Evolutionary conservation across 92 coral and sea anemone genomes (phyloP), one percentile per base, ranked within the genome.

Genomic region (Epizoanthus scotinus): DNA sequence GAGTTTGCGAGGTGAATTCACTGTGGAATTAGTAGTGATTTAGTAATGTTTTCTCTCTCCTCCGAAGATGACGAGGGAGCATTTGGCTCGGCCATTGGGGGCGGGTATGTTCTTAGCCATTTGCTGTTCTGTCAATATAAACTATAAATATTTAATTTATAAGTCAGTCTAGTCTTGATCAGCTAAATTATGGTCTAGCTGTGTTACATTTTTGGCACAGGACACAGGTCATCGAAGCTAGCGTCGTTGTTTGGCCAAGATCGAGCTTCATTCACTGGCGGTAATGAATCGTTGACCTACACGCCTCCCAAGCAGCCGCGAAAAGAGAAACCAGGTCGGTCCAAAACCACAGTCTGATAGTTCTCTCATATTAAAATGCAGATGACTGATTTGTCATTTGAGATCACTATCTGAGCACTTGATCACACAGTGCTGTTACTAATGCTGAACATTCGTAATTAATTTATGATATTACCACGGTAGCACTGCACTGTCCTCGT

Each of bases 261-360:
- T 47, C 92, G 83, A 67, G 99, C 98, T 3, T 91, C 98, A 9
- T 90, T 90, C 78, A 18, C 98, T 19, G 95, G 94, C 52, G 93
- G 95, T 5, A 96, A 93, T 77, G 99, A 96, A 53, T 96, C 99
- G 22, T 73, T 96, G 78, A 96, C 94, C 29, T 96, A 96, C 84
- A 96, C 99, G 13, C 91, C 99, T 22, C 99, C 99, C n/a, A 96
- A 93, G 66, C 96, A 93, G 78, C 99, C 99, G 13, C 90, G 90
- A 89, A 96, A 96, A 71, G 98, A 92, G 5, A 92, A 93, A 84
- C 64, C 86, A 77, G 98, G 89, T 86, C n/a, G n/a, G n/a, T n/a
- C n/a, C n/a, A n/a, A n/a, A n/a, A n/a, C n/a, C n/a, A n/a, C n/a
- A n/a, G n/a, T n/a, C n/a, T n/a, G n/a, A 36, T 28, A 73, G 34